Conservation (phyloP, 2,888 invertebrate species). For the Zygothrica quintamaculata region DNA sequence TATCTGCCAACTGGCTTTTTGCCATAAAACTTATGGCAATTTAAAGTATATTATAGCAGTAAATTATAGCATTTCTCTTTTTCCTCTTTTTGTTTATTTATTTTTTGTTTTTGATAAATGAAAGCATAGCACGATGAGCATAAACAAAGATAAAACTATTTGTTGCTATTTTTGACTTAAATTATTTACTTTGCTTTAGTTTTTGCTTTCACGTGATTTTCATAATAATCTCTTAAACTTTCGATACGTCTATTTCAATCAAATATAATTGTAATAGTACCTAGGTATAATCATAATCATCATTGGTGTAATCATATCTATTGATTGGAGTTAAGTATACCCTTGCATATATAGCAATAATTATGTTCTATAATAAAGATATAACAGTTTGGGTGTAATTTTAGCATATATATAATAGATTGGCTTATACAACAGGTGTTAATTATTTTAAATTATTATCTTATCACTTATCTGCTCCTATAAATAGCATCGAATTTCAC, state of each 20-base stretch:
- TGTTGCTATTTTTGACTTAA: no score
- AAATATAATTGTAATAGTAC: no score
- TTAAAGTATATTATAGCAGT: conserved; percentile 35
- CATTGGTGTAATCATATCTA: neutral
- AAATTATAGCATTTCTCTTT: conserved; percentile 18
- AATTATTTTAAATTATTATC: conserved; percentile 16
- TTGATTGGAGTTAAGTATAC: no score
- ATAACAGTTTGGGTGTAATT: no score
- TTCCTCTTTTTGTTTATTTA: no score
- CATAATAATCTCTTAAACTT: neutral
- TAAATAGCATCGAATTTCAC: no score
- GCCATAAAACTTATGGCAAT: conserved; percentile 31
- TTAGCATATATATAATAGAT: no score
- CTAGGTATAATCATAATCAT: neutral
- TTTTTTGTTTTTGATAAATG: conserved; percentile 20
- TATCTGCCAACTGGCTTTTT: conserved; percentile 11
- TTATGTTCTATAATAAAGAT: no score
- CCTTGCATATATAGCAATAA: no score
- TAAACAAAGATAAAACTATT: conserved; percentile 4
- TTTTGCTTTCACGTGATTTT: neutral
- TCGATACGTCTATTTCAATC: no score
- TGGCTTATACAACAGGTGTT: neutral
- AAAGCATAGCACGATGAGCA: conserved; percentile 4
- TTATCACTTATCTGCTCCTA: conserved; percentile 20
- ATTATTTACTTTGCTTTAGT: neutral